Conservation (phyloP, 2,797 vertebrate genomes). For the Nasua narica region DNA sequence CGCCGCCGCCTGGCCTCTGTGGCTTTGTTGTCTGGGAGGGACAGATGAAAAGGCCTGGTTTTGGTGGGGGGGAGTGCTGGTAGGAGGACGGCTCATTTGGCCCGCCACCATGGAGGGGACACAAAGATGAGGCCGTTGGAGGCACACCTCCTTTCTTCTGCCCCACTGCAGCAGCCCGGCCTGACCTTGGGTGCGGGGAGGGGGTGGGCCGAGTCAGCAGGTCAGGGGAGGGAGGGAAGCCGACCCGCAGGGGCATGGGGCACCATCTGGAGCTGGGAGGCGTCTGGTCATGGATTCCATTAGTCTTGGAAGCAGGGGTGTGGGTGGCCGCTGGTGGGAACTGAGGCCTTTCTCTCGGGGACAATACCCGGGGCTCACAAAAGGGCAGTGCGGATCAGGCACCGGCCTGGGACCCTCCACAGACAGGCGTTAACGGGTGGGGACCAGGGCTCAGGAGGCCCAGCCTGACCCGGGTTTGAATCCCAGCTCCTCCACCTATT, state of each 20-base stretch:
- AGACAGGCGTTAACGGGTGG: fast-evolving
- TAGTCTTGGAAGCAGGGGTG: conserved; percentile 18
- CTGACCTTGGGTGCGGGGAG: conserved; percentile 41
- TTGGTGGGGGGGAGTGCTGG: not conserved
- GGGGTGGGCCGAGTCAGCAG: conserved; percentile 69
- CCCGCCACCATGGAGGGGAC: conserved; percentile 1
- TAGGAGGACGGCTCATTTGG: not conserved
- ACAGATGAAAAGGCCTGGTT: not conserved
- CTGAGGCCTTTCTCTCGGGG: conserved; percentile 39
- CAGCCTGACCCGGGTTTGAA: not conserved
- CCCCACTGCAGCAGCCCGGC: conserved; percentile 59
- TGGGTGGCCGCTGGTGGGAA: conserved; percentile 60
- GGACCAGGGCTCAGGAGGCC: not conserved
- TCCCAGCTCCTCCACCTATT: not conserved
- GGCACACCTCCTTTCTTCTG: conserved; percentile 74
- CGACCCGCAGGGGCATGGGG: conserved; percentile 67
- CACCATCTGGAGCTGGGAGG: conserved; percentile 83
- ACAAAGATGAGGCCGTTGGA: conserved; percentile 74
- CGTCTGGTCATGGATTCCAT: conserved; percentile 79
- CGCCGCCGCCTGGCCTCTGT: not conserved
- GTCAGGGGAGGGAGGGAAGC: conserved; percentile 71
- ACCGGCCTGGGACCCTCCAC: not conserved
- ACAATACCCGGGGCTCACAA: not conserved
- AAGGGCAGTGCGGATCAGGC: not conserved
- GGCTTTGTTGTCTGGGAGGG: not conserved